Conservation (phyloP, 1,140 invertebrate genomes). For the Drosophila sturtevanti region DNA sequence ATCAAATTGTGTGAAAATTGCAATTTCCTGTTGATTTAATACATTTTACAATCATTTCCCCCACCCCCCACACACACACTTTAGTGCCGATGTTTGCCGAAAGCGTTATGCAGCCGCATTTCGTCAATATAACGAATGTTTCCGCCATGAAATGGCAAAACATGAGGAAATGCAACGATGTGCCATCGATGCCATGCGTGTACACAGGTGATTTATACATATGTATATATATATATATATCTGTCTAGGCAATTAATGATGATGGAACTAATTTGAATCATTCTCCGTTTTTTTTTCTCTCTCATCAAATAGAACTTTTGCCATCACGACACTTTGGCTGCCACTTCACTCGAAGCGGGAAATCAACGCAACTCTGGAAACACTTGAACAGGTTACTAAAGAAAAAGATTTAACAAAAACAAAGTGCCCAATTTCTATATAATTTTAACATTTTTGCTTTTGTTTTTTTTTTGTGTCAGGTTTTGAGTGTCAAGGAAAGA, state of each 20-base stretch:
- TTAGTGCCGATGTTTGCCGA: constrained; percentile 70
- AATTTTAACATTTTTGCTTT: constrained; percentile 9
- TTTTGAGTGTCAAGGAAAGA: constrained; percentile 73
- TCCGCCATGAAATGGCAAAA: constrained; percentile 76
- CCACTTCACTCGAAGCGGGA: constrained; percentile 77
- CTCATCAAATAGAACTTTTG: constrained; percentile 68
- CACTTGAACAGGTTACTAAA: constrained; percentile 64
- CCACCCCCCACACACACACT: neutral
- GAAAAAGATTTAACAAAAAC: neutral
- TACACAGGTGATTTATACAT: constrained; percentile 77
- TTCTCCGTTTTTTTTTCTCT: neutral
- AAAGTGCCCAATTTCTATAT: neutral
- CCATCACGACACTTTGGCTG: constrained; percentile 78
- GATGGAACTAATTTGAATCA: neutral
- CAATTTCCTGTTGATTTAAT: constrained; percentile 79
- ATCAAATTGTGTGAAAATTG: constrained; percentile 80
- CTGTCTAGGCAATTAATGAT: constrained; percentile 12
- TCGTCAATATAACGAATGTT: constrained; percentile 74
- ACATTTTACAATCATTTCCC: constrained; percentile 53
- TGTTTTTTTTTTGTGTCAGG: constrained; percentile 28
- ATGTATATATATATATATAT: too few species aligned
- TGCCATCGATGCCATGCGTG: constrained; percentile 79
- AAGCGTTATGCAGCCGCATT: constrained; percentile 72
- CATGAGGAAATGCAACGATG: constrained; percentile 79
- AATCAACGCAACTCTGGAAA: constrained; percentile 78